phyloP scores from a whole-genome alignment of 1,140 invertebrate species.

The Sesamia nonagrioides region DNA sequence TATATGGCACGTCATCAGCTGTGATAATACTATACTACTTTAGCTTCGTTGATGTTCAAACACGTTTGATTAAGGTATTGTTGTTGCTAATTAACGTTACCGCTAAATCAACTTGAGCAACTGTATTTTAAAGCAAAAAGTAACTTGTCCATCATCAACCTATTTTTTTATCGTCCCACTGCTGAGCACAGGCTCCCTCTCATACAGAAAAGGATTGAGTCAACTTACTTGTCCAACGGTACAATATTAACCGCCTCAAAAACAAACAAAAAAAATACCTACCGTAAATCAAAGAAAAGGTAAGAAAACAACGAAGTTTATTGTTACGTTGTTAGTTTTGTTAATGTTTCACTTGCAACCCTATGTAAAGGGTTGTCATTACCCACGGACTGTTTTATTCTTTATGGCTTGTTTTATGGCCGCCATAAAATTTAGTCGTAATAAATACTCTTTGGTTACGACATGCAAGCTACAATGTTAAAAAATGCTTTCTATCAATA shows the following conservation, averaged over 20 bases:
- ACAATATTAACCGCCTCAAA: not conserved
- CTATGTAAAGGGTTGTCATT: slow-evolving; percentile 32
- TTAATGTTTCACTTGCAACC: slow-evolving; percentile 23
- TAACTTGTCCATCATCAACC: not conserved
- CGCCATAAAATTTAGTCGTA: slow-evolving; percentile 8
- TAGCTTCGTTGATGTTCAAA: no score
- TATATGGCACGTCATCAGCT: no score
- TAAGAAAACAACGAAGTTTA: slow-evolving; percentile 17
- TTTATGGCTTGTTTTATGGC: slow-evolving; percentile 28
- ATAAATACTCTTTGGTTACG: slow-evolving; percentile 35
- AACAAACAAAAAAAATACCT: not conserved
- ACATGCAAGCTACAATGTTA: slow-evolving; percentile 32
- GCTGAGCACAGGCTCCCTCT: no score
- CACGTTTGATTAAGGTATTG: no score
- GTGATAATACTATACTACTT: no score
- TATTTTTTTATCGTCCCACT: no score
- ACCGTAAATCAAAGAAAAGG: slow-evolving; percentile 4
- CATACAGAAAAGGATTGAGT: no score
- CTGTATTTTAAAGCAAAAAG: not conserved
- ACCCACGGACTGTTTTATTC: slow-evolving; percentile 2
- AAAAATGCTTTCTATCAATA: slow-evolving; percentile 43
- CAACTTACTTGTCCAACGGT: not conserved
- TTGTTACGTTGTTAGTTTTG: slow-evolving; percentile 18
- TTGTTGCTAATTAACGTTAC: no score
- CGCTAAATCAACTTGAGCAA: not conserved